A percentile compares a stretch with the other conserved stretches of the same genome.
Evolutionary conservation across 2,797 vertebrate species (phyloP).

Genomic region (Sebastes wilsoni): DNA sequence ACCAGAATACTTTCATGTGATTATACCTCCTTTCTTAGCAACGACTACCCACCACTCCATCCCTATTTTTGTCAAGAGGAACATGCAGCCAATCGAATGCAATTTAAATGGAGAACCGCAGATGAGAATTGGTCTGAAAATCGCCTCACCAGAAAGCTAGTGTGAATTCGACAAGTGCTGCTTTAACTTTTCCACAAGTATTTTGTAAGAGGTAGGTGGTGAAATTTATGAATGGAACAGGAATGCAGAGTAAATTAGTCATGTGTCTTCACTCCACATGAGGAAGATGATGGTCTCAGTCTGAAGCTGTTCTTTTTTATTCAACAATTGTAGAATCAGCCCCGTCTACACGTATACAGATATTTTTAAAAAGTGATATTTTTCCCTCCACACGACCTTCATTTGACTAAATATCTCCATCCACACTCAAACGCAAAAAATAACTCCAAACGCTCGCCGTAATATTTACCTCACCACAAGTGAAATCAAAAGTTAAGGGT

Average conservation of each 20-base stretch:
- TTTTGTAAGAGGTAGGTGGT: background rate
- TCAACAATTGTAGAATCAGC: background rate
- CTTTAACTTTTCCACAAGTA: background rate
- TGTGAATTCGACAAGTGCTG: constrained; percentile 3
- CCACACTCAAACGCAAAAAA: too few relatives aligned
- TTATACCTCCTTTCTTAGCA: constrained; percentile 35
- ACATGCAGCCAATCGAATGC: constrained; percentile 38
- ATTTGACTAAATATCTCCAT: too few relatives aligned
- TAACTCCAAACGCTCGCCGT: fast-evolving
- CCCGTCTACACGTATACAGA: too few relatives aligned
- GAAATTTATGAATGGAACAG: constrained; percentile 10
- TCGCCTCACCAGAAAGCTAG: background rate
- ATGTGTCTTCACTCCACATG: background rate
- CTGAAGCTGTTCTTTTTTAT: background rate
- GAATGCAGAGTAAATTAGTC: background rate
- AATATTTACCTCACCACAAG: too few relatives aligned
- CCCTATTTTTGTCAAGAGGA: constrained; percentile 38
- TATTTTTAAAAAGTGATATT: too few relatives aligned
- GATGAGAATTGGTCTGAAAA: constrained; percentile 43
- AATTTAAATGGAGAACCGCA: constrained; percentile 31
- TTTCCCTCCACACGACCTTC: too few relatives aligned
- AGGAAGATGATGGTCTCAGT: background rate
- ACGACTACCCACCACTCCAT: constrained; percentile 13
- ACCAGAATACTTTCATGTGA: constrained; percentile 22
- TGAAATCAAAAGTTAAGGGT: fast-evolving